Base-by-base conservation (phyloP, 2,797 vertebrate genomes). In the Rhadinocentrus ornatus region DNA sequence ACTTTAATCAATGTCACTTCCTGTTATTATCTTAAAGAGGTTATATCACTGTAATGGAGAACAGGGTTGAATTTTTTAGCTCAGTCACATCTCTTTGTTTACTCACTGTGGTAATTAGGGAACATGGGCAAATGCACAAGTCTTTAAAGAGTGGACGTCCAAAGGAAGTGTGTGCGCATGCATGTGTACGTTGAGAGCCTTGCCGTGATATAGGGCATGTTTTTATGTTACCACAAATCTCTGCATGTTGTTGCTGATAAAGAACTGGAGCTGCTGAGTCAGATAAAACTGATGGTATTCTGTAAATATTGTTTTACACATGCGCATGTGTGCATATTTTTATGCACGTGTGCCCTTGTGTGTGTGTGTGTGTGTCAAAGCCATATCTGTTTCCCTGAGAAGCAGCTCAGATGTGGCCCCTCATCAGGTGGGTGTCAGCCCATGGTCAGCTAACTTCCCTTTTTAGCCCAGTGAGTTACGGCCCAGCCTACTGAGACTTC, bases 381-480 rank as follows among this genome's bases (percentile, higher is more conserved):
- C 4, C 4, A 50, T 79, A 65, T 83, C 66, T 60, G 29, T 58
- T 78, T 77, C 46, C 55, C 20, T 56, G 69, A 75, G 74, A 73
- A 70, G 62, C 22, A 32, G 44, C 41, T 88, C 54, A 71, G 34
- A 75, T 72, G 58, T 75, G 68, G 16, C 66, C 82, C 56, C 73
- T 75, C 64, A 46, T 77, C 73, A 74, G 70, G 56, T 72, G 59
- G 66, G 61, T 75, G 73, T 76, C 57, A 65, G 44, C 60, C 55
- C 57, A 66, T 4, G 16, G 72, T 90, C 79, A 81, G 73, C 22
- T 71, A 58, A 3, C 76, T 77, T 91, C 90, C 72, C 80, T 81
- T 88, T 90, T 87, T 91, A 92, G 88, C 82, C 71, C 66, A 37
- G 71, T 71, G 70, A 87, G 65, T 88, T 82, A 75, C 22, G 8